Evolutionary conservation across 2,113 vertebrate genomes (phyloP), one percentile per base, ranked within the genome.

Genomic region (Trichechus manatus): DNA sequence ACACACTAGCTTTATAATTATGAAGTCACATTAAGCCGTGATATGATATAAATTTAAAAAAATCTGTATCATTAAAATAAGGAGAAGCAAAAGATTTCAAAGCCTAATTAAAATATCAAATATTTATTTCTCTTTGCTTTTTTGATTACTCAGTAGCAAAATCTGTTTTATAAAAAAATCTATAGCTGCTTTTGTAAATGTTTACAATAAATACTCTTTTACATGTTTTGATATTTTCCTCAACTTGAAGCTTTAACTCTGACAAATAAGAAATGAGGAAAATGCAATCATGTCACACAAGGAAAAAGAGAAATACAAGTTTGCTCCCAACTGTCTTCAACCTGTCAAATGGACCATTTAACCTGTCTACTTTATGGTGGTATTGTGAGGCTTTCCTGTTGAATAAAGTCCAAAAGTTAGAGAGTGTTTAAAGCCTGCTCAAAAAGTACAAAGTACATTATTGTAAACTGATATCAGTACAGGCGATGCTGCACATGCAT

Each of bases 61-160:
- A 89, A 47, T 66, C 17, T 79, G 33, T 31, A 29, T 70, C 75
- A 79, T 87, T 87, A 66, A 90, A 87, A 87, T 87, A 27, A 89
- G 5, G 1, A 86, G 3, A 50, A 93, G 23, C 66, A 47, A 92
- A 94, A 96, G 14, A 47, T 80, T 86, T 75, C 56, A 42, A 89
- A 92, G 22, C 6, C 74, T 82, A 39, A 63, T 79, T 72, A 64
- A 93, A 68, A 44, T 2, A 81, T 47, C 10, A 74, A 31, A 27
- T 59, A 6, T 22, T 27, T 63, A 22, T 83, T 81, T 29, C 14
- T 86, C 17, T 94, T 85, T 68, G 33, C 19, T 64, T 77, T 77
- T 78, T 53, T 75, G 50, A 81, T 95, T 61, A 9, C 25, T 47
- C 10, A 70, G 44, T 66, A 89, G 8, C 27, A 75, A 78, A 36